Evolutionary conservation across 2,888 invertebrate genomes (phyloP), one percentile per base, ranked within the genome.

Genomic region (Leptopilina syphax): DNA sequence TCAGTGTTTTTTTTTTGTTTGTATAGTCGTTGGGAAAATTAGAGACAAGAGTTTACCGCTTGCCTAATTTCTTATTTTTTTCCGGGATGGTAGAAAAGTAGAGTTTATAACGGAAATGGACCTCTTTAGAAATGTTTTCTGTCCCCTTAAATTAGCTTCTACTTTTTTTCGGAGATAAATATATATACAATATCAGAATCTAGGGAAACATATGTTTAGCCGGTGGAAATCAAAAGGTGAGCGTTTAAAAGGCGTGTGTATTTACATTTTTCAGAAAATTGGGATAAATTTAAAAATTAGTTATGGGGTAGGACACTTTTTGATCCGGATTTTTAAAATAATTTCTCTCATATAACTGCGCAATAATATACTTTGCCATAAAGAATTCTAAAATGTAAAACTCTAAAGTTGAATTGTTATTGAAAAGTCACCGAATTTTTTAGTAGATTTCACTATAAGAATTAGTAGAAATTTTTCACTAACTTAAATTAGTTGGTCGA

Each of bases 201-300:
- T 34, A 4, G 34, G 34, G 57, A 57, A 34, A 73, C 73, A 73
- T 73, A n/a, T 73, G 73, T 57, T 73, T 73, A 54, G 73, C 57
- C 73, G 73, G 73, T 47, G n/a, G n/a, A 41, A 34, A 54, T 73
- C 57, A 57, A 73, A 73, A 57, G 73, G 24, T 54, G 34, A 3
- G 34, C 27, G 13, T 6, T 7, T 1, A 73, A 73, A 41, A 34
- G 54, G 34, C 13, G 8, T 13, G 8, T 13, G 7, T 54, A 3
- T 27, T 73, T 57, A 27, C 10, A 27, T 34, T 5, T 54, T n/a
- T n/a, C 1, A 54, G 57, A 73, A 50, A 50, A 9, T 12, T 57
- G 54, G 9, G 4, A 27, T 4, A 9, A 34, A 73, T 54, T 73
- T 7, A 54, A 50, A 50, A 63, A 63, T 60, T 60, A 60, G 5